These are phyloP conservation scores for Cladopsammia gracilis DNA, from an alignment of 64 coral and sea anemone species.

Conservation along the genomic window DNA sequence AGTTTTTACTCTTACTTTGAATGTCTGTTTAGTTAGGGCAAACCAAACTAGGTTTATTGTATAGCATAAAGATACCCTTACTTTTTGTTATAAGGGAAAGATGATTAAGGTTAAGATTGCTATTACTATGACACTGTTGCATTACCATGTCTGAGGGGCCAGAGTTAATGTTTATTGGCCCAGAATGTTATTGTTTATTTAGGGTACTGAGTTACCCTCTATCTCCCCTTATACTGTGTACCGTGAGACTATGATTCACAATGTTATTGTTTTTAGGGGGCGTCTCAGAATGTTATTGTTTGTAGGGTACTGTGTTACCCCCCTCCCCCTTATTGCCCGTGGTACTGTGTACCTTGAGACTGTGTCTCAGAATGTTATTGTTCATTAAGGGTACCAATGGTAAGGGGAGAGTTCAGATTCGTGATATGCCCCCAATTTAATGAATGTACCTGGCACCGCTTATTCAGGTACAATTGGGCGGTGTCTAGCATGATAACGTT, in stretches of 20 bases:
- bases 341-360: background rate
- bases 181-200: too few species aligned
- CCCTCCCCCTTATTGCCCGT: background rate
- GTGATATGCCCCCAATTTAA: background rate
- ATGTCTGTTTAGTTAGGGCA: too few species aligned
- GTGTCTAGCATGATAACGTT: slow-evolving; percentile 2
- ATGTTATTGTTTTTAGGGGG: background rate
- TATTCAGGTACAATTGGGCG: background rate
- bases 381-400: background rate
- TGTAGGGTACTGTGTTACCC: background rate
- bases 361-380: too few species aligned
- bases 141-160: too few species aligned
- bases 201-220: background rate
- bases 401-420: background rate
- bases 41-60: too few species aligned
- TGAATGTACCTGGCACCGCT: slow-evolving; percentile 3
- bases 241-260: background rate
- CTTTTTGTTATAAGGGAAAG: too few species aligned
- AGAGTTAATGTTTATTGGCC: too few species aligned
- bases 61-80: too few species aligned
- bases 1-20: too few species aligned
- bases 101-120: too few species aligned
- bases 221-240: slow-evolving; percentile 8
- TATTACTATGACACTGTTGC: too few species aligned
- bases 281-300: too few species aligned